Evolutionary conservation across 2,113 vertebrate species (phyloP), one percentile per base, ranked within the genome.

Genomic region (Rhabdomys dilectus): DNA sequence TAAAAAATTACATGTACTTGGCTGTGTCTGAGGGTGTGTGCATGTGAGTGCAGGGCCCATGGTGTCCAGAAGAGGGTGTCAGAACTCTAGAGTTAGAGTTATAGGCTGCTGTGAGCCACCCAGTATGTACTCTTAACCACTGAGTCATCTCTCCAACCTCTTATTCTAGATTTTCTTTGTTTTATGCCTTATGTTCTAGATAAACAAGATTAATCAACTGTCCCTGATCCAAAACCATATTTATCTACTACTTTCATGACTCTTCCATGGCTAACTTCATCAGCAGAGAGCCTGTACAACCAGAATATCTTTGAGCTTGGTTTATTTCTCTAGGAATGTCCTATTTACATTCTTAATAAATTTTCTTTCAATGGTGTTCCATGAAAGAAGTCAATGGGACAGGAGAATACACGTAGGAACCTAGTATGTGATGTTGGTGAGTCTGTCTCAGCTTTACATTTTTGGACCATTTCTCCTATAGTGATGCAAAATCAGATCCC

Each of bases 361-460:
- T 76, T 91, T 80, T 75, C 8, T 85, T 76, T 42, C 42, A 80
- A 4, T 81, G 72, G 11, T 64, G 51, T n/a, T 60, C 75, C 45
- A n/a, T 34, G 62, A 88, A n/a, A 68, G 45, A 88, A 88, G 24
- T n/a, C 45, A 42, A 0, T 48, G 53, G 39, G 7, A 60, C 51
- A 80, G 5, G 4, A 53, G 45, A 82, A 5, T 1, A n/a, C 19
- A 1, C 3, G 1, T 6, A 34, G 0, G 5, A 53, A n/a, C 19
- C 53, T 13, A 84, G 31, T 45, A 60, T 70, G 60, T 45, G 39
- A 0, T 13, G 2, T 42, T 2, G 8, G 82, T 2, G 4, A 16
- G 12, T 24, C 4, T 0, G 1, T 45, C 92, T 58, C 2, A 51
- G 31, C 39, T 6, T 1, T 4, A 36, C 24, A 9, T 75, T 66